Evolutionary conservation across 2,797 vertebrate species (phyloP).

Genomic region (Alosa sapidissima): DNA sequence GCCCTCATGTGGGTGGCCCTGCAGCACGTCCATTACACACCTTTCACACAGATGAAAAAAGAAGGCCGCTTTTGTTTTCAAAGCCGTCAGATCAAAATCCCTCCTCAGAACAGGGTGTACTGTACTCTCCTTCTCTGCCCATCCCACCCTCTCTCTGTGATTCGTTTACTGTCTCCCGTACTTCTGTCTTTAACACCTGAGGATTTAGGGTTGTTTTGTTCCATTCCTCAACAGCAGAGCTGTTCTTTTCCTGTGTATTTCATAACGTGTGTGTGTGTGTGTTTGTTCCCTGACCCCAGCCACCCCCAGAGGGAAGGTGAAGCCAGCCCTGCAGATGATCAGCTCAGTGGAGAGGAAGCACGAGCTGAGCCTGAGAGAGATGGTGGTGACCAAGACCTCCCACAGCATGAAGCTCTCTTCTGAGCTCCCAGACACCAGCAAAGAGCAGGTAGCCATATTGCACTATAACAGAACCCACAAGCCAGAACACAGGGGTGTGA

Average conservation of each 20-base stretch:
- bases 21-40: neutral
- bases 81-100: neutral
- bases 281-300: slow-evolving; percentile 53
- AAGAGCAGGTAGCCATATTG: slow-evolving; percentile 52
- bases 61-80: neutral
- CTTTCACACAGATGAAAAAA: neutral
- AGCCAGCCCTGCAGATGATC: slow-evolving; percentile 75
- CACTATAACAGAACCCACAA: neutral
- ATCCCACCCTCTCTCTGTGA: neutral
- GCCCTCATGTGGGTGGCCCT: slow-evolving; percentile 71
- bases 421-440: slow-evolving; percentile 35
- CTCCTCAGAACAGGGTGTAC: neutral
- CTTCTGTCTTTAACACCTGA: neutral
- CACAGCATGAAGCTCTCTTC: slow-evolving; percentile 22
- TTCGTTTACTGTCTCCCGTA: neutral
- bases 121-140: neutral
- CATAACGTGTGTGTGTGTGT: neutral
- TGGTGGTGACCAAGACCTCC: slow-evolving; percentile 49
- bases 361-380: slow-evolving; percentile 45
- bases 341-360: slow-evolving; percentile 63
- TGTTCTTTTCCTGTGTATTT: neutral
- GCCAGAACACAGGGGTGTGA: neutral
- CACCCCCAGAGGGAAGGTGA: slow-evolving; percentile 67
- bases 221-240: neutral
- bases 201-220: neutral